phyloP scores from a whole-genome alignment of 2,888 invertebrate species.

The Caenorhabditis wallacei region DNA sequence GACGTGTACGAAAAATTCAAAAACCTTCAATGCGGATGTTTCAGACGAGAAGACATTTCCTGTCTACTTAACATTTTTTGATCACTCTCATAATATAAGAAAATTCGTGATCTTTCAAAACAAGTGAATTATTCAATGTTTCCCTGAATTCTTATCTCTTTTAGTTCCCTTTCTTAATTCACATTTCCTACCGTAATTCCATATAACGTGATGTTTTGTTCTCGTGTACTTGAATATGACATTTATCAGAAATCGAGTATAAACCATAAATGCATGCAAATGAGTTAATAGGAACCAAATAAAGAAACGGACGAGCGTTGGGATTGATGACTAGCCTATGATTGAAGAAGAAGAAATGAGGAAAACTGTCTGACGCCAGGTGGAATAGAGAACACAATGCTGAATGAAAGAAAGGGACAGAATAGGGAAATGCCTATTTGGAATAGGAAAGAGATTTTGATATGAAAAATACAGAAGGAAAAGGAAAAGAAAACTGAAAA shows the following conservation, averaged over 20 bases:
- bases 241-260: constrained; percentile 38
- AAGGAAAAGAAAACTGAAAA: constrained; percentile 18
- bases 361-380: constrained; percentile 45
- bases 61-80: too few species aligned
- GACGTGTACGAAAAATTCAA: too few species aligned
- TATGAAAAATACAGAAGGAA: constrained; percentile 35
- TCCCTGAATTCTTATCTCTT: background rate
- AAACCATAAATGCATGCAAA: constrained; percentile 52
- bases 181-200: constrained; percentile 46
- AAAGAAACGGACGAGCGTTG: constrained; percentile 5
- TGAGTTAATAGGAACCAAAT: background rate
- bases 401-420: background rate
- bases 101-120: background rate
- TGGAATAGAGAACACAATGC: constrained; percentile 29
- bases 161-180: constrained; percentile 28
- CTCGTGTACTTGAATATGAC: background rate
- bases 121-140: background rate
- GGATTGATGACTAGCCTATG: constrained; percentile 54
- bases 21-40: too few species aligned
- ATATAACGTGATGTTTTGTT: constrained; percentile 14
- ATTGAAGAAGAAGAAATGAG: background rate
- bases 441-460: constrained; percentile 20
- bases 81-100: too few species aligned
- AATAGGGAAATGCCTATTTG: constrained; percentile 19
- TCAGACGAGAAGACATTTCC: too few species aligned